These are phyloP conservation scores for Brotula barbata DNA, from an alignment of 2,797 vertebrate species.

Conservation along the genomic window DNA sequence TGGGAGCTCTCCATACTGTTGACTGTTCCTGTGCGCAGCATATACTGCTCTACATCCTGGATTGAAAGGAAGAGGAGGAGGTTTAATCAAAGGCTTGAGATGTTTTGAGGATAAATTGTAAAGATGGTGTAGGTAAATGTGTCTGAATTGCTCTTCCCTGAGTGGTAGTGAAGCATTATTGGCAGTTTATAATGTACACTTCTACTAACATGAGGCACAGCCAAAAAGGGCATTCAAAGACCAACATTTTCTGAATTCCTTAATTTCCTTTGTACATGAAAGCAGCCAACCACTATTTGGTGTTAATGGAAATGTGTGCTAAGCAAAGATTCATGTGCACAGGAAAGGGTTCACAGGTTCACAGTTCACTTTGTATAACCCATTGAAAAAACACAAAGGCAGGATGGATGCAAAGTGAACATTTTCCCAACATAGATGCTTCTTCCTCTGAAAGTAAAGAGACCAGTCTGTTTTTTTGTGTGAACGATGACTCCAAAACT, in stretches of 20 bases:
- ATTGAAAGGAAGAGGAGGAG: slow-evolving; percentile 4
- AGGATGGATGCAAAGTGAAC: slow-evolving; percentile 28
- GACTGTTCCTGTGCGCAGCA: slow-evolving; percentile 92
- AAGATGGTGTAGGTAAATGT: no score
- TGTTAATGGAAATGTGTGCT: slow-evolving; percentile 26
- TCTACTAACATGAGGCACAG: not conserved
- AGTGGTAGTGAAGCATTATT: no score
- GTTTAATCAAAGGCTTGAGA: not conserved
- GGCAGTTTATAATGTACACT: not conserved
- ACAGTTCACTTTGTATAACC: slow-evolving; percentile 15
- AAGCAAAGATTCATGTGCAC: slow-evolving; percentile 50
- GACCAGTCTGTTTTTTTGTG: no score
- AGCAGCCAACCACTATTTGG: slow-evolving; percentile 11
- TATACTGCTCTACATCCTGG: slow-evolving; percentile 90
- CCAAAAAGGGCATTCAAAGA: not conserved
- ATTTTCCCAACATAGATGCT: no score
- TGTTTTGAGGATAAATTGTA: no score
- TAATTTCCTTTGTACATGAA: slow-evolving; percentile 44
- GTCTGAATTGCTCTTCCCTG: no score
- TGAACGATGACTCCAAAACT: no score
- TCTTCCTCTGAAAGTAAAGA: no score
- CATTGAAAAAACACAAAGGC: slow-evolving; percentile 38
- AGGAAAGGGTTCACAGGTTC: slow-evolving; percentile 30
- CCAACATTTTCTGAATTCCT: slow-evolving; percentile 48
- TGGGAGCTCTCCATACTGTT: slow-evolving; percentile 99